Conservation (phyloP, 2,888 invertebrate species). For the Xanthia togata region DNA sequence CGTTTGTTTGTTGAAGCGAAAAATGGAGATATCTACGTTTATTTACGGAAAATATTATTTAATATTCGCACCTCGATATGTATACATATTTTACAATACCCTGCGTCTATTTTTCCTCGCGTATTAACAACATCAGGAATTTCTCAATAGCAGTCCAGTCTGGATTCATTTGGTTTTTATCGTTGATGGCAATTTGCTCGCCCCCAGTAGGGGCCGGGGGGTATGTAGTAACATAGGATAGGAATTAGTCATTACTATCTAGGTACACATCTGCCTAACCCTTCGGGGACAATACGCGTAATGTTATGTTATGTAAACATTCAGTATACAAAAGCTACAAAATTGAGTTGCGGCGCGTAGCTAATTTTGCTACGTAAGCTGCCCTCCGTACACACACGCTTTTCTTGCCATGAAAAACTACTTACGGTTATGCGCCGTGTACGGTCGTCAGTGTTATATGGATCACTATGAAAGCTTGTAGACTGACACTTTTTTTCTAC, state of each 20-base stretch:
- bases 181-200: not conserved
- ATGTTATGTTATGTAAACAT: not conserved
- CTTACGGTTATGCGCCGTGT: too few relatives aligned
- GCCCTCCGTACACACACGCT: too few relatives aligned
- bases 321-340: not conserved
- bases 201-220: too few relatives aligned
- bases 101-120: too few relatives aligned
- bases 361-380: slow-evolving; percentile 5
- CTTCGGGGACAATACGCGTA: not conserved
- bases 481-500: too few relatives aligned
- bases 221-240: too few relatives aligned
- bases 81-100: not conserved
- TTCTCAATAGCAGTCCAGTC: not conserved
- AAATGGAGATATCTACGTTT: slow-evolving; percentile 3
- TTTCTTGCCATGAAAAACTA: too few relatives aligned
- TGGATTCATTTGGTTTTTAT: not conserved
- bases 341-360: not conserved
- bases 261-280: too few relatives aligned
- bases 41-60: slow-evolving; percentile 1
- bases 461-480: too few relatives aligned
- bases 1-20: slow-evolving; percentile 32
- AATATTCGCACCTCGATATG: not conserved
- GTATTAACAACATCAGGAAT: not conserved
- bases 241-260: too few relatives aligned
- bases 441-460: too few relatives aligned